Evolutionary conservation across 1,140 invertebrate genomes (phyloP).

Genomic region (Anastatus disparis): DNA sequence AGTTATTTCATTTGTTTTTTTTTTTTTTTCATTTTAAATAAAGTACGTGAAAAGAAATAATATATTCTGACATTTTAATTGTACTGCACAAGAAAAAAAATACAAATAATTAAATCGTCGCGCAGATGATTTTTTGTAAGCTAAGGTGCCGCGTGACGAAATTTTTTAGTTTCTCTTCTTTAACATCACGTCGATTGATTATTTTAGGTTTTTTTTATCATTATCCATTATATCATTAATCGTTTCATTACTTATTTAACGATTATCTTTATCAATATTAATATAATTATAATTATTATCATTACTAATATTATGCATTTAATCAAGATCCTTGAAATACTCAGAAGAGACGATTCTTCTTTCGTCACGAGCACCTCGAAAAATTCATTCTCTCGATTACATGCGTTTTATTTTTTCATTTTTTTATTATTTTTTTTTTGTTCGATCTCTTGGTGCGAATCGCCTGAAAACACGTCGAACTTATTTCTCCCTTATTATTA

Average conservation of each 20-base stretch:
- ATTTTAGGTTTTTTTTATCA: not conserved
- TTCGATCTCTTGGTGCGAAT: no score
- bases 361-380: constrained; percentile 6
- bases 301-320: constrained; percentile 31
- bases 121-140: not conserved
- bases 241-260: constrained; percentile 1
- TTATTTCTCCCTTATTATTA: constrained; percentile 9
- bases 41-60: no score
- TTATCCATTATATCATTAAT: constrained; percentile 1
- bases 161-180: not conserved
- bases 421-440: no score
- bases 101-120: not conserved
- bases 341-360: not conserved
- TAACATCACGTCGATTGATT: not conserved
- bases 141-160: not conserved
- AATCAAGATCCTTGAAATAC: not conserved
- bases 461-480: constrained; percentile 12
- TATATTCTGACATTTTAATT: not conserved
- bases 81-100: not conserved
- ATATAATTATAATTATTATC: constrained; percentile 30
- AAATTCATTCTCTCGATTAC: no score
- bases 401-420: no score
- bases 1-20: no score
- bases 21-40: no score
- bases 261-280: constrained; percentile 23